Conservation (phyloP, 1,140 invertebrate species). For the Drosophila sp. region DNA sequence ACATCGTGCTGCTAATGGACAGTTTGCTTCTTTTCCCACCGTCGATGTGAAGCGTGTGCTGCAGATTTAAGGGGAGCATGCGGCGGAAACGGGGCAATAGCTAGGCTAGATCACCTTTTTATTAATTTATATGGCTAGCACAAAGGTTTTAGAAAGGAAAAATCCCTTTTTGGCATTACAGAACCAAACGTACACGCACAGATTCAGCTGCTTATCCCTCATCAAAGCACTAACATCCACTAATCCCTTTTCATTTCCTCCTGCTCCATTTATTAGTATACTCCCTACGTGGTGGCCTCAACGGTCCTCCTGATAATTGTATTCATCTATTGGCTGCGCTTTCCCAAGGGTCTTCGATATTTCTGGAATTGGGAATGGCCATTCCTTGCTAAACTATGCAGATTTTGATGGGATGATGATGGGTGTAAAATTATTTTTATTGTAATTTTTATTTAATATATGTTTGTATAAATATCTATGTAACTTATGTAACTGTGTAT, state of each 20-base stretch:
- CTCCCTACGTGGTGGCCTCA: slow-evolving; percentile 14
- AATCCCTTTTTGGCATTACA: background rate
- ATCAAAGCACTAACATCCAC: slow-evolving; percentile 16
- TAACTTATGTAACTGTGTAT: slow-evolving; percentile 47
- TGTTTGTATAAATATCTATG: slow-evolving; percentile 46
- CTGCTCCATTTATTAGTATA: slow-evolving; percentile 13
- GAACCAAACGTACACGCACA: slow-evolving; percentile 4
- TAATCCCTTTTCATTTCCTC: slow-evolving; percentile 20
- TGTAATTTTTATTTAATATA: slow-evolving; percentile 55
- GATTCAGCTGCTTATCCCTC: slow-evolving; percentile 1
- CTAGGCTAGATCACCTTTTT: slow-evolving; percentile 43
- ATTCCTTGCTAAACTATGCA: background rate
- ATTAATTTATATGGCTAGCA: slow-evolving; percentile 48
- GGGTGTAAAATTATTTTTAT: slow-evolving; percentile 11
- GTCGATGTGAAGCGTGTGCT: slow-evolving; percentile 80
- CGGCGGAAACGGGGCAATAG: slow-evolving; percentile 36
- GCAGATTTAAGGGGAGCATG: slow-evolving; percentile 56
- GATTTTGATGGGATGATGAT: background rate
- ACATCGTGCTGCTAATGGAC: slow-evolving; percentile 72
- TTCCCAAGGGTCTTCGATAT: background rate
- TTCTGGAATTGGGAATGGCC: background rate
- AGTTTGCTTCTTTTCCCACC: slow-evolving; percentile 81
- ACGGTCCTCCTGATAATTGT: slow-evolving; percentile 14
- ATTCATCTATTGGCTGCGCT: slow-evolving; percentile 11
- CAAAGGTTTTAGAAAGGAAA: slow-evolving; percentile 23